Base-by-base conservation (phyloP, 2,888 invertebrate species). In the Ramazzottius varieornatus region DNA sequence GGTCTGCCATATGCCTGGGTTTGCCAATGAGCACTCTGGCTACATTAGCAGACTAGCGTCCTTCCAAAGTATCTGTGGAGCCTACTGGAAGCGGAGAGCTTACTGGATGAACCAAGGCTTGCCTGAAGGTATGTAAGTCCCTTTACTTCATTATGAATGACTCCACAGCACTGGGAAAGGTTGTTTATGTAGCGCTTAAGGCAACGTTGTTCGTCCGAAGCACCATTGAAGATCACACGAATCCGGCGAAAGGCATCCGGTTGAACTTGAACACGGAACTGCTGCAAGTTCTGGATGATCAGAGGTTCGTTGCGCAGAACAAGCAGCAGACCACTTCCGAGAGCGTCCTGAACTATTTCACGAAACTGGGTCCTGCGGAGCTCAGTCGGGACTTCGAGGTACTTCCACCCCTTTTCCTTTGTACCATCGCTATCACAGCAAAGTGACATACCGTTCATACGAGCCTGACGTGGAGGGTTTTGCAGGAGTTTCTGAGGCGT, bases 181-280 rank as follows among this genome's bases (percentile, higher is more conserved):
- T 40, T 40, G 8, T 13, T 20, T 13, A 40, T 40, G 29, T 24
- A 54, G 54, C 54, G 24, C 29, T 54, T 8, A 16, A 24, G 24
- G 29, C 54, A 4, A 54, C n/a, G n/a, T 24, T 54, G 20, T 54
- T 54, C 29, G 29, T 54, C 29, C 54, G 54, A 8, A 54, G n/a
- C n/a, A 54, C 29, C 8, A 4, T 24, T 16, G 20, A 24, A 24
- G 54, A 54, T 8, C 20, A 29, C 4, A 16, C 29, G 54, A 54
- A 54, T 54, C 54, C 54, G 24, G 54, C 54, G n/a, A 54, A 54
- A 54, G 54, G 54, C 8, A 54, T 54, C 4, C 54, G 54, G 13
- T 24, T 54, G 20, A 54, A 54, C 24, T 29, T 54, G 20, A 54
- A 54, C 29, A 54, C 20, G 16, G 54, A 54, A 29, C 54, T 54